phyloP scores from a whole-genome alignment of 2,113 vertebrate species.

The Polyodon spathula region DNA sequence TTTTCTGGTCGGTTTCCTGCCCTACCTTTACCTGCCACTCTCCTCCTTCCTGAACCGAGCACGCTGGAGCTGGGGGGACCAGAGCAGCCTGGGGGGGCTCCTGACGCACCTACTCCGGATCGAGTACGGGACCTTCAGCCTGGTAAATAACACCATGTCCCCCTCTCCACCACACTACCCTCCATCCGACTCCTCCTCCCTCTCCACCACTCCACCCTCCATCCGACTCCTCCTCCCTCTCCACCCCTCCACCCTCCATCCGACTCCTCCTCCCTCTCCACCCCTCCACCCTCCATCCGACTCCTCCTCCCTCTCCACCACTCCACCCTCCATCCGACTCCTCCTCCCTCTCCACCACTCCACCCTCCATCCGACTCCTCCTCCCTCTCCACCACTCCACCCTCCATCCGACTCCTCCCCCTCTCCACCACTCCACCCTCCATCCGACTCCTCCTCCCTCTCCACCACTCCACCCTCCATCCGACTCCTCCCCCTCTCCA shows the following conservation, averaged over 20 bases:
- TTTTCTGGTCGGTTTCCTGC: constrained; percentile 75
- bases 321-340: neutral
- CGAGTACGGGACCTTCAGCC: constrained; percentile 95
- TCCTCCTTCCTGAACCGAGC: constrained; percentile 77
- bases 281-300: neutral
- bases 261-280: constrained; percentile 1
- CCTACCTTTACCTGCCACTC: constrained; percentile 81
- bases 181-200: neutral
- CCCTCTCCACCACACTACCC: no score
- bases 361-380: neutral
- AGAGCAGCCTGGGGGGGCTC: constrained; percentile 79
- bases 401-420: no score
- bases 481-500: neutral
- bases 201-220: constrained; percentile 6
- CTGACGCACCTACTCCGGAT: constrained; percentile 85
- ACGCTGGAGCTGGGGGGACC: constrained; percentile 97
- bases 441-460: neutral
- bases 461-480: neutral
- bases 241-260: no score
- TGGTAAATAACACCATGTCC: no score
- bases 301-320: neutral
- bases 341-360: neutral
- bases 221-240: no score
- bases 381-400: neutral
- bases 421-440: neutral